Conservation (phyloP, 1,140 invertebrate species). For the Anagrus nilaparvatae region DNA sequence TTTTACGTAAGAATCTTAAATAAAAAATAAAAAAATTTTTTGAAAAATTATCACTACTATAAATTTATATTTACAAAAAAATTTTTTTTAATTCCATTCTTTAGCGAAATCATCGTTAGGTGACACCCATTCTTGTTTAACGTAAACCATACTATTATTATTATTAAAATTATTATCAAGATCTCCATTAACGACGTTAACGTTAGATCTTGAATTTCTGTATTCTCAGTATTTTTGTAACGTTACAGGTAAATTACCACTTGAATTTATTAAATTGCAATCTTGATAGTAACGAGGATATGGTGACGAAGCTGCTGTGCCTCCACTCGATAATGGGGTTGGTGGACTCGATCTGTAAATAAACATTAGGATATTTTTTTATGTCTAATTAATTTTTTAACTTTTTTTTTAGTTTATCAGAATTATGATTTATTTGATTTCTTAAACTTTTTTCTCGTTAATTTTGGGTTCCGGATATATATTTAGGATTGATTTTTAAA, state of each 20-base stretch:
- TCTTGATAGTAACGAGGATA: conserved; percentile 40
- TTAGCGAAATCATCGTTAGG: conserved; percentile 31
- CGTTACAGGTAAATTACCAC: conserved; percentile 39
- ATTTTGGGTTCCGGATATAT: too few species aligned
- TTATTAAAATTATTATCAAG: conserved; percentile 16
- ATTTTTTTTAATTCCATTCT: conserved; percentile 28
- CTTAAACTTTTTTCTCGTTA: too few species aligned
- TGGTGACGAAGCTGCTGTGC: conserved; percentile 37
- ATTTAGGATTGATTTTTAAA: too few species aligned
- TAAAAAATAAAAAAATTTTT: not conserved
- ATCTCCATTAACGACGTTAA: conserved; percentile 10
- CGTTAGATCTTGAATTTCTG: conserved; percentile 38
- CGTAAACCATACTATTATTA: conserved; percentile 34
- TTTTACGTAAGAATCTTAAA: not conserved
- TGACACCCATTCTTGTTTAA: conserved; percentile 39
- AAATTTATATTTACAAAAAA: not conserved
- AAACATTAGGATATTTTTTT: too few species aligned
- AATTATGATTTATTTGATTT: too few species aligned
- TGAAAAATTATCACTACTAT: not conserved
- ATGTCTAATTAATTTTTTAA: too few species aligned
- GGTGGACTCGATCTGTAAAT: conserved; percentile 38
- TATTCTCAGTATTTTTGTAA: conserved; percentile 43
- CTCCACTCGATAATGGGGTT: conserved; percentile 34
- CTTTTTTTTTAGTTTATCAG: too few species aligned
- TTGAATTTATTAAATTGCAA: conserved; percentile 38